Base-by-base conservation (phyloP, 2,797 vertebrate genomes). In the Sebastes diploproa region DNA sequence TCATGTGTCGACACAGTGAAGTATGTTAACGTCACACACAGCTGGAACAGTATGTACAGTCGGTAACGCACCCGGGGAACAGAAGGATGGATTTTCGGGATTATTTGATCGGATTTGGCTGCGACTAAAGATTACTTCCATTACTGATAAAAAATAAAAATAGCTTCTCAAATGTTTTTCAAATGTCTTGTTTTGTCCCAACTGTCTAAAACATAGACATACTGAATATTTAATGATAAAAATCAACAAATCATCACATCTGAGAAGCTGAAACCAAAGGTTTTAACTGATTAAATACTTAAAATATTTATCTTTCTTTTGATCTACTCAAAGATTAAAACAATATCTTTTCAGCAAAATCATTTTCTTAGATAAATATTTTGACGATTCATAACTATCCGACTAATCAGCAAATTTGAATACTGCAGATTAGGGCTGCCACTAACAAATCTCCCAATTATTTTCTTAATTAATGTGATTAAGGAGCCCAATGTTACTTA, bases 11-110 rank as follows among this genome's bases (percentile, higher is more conserved):
- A 55, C 78, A 73, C 46, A 16, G 29, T 16, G 8, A 76, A 64
- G 60, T 14, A 61, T 18, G 52, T 7, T 0, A 13, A 61, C 2
- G 5, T 65, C 34, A 25, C 72, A 50, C 34, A 20, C 61, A 61
- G 46, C 38, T 36, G 59, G 78, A 80, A 85, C 75, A 60, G 9
- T 1, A n/a, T 78, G 78, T 85, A 20, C 72, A 23, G 3, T 42
- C 22, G 55, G 20, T 52, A 69, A 42, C 7, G 16, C 7, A 2
- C 38, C 9, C 25, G 6, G 8, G 52, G 32, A 46, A 13, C 14
- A 14, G 25, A 25, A 32, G n/a, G 18, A 10, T 6, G 12, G 6
- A 13, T 30, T 23, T 20, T 38, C 3, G 16, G 6, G 5, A 1
- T 50, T 11, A 22, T 61, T 22, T 9, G 4, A 50, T 60, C 36